Conservation (phyloP, 2,888 invertebrate genomes). For the Carcina quercana region DNA sequence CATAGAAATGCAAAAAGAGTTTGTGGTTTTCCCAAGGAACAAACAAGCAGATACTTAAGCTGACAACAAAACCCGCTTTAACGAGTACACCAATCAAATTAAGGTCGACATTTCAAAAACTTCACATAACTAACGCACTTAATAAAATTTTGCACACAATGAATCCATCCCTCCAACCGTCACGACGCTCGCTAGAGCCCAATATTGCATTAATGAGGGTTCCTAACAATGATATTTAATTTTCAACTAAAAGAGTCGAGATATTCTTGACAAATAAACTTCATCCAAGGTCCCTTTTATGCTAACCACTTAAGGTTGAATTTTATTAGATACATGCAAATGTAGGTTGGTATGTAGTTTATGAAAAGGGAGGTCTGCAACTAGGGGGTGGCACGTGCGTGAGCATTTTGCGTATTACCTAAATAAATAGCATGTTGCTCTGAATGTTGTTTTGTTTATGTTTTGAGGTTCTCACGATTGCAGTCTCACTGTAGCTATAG, state of each 20-base stretch:
- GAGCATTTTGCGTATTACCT: conserved; percentile 66
- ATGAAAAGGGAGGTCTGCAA: conserved; percentile 31
- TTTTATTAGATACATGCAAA: conserved; percentile 13
- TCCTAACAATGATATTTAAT: conserved; percentile 68
- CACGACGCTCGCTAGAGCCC: conserved; percentile 42
- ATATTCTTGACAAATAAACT: conserved; percentile 23
- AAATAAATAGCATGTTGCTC: conserved; percentile 53
- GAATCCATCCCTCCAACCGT: conserved; percentile 43
- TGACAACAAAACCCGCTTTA: no score
- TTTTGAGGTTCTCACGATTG: conserved; percentile 54
- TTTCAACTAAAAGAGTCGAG: conserved; percentile 55
- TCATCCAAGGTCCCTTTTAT: conserved; percentile 14
- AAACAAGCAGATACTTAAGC: no score
- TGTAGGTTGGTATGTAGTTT: conserved; percentile 28
- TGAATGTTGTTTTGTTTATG: conserved; percentile 33
- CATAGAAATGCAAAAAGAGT: no score
- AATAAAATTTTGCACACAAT: conserved; percentile 61
- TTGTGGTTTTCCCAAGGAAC: no score
- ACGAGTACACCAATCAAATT: not conserved
- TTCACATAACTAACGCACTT: conserved; percentile 24
- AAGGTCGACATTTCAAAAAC: not conserved
- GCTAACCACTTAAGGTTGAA: conserved; percentile 21
- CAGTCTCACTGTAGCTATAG: no score
- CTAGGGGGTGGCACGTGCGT: conserved; percentile 57
- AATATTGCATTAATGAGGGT: conserved; percentile 67